phyloP scores from a whole-genome alignment of 1,140 invertebrate species.

The Magallana angulata region DNA sequence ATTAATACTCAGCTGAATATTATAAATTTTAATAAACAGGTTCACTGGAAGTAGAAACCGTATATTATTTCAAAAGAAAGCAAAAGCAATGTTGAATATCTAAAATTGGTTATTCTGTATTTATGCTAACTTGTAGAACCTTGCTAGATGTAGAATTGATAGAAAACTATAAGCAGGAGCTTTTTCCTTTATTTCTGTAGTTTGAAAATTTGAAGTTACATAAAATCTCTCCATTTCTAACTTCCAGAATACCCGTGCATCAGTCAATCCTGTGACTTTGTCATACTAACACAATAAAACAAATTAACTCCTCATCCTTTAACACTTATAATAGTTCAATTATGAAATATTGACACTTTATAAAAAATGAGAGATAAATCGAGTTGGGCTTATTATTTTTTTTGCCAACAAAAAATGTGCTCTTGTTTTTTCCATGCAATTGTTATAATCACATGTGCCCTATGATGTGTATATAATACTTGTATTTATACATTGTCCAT shows the following conservation, averaged over 20 bases:
- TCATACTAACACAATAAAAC: background rate
- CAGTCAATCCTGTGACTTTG: background rate
- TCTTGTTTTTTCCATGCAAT: too few relatives aligned
- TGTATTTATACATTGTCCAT: too few relatives aligned
- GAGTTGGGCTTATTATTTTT: too few relatives aligned
- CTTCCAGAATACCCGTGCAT: background rate
- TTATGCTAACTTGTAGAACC: background rate
- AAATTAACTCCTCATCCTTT: too few relatives aligned
- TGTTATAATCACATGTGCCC: too few relatives aligned
- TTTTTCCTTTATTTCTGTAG: background rate
- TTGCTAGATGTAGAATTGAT: conserved; percentile 3
- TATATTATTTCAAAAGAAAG: background rate
- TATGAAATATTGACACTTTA: too few relatives aligned
- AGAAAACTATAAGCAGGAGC: background rate
- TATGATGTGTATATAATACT: too few relatives aligned
- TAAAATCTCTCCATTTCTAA: background rate
- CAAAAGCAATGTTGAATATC: background rate
- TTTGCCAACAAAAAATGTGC: too few relatives aligned
- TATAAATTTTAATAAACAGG: background rate
- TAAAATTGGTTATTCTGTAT: background rate
- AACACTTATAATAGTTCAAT: too few relatives aligned
- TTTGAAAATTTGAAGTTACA: background rate
- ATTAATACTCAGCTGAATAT: background rate
- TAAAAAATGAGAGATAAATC: too few relatives aligned
- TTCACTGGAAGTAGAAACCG: conserved; percentile 26